Evolutionary conservation across 2,888 invertebrate genomes (phyloP).

Genomic region (Macropis europaea): DNA sequence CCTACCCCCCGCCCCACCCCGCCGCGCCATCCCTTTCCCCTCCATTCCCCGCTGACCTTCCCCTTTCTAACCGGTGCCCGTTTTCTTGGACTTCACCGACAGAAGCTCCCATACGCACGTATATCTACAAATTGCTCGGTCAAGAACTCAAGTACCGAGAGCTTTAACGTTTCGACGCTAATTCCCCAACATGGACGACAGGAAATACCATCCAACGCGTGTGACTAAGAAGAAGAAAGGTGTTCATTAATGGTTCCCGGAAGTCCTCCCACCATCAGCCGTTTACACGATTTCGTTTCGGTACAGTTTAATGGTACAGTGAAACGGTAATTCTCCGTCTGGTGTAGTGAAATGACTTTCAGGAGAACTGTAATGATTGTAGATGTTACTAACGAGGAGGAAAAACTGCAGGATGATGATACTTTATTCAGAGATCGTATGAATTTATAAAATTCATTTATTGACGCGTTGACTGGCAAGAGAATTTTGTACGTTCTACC

Average conservation of each 20-base stretch:
- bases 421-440: too few species aligned
- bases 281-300: background rate
- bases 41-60: background rate
- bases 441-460: too few species aligned
- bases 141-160: slow-evolving; percentile 24
- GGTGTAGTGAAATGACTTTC: too few species aligned
- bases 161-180: slow-evolving; percentile 28
- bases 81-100: slow-evolving; percentile 26
- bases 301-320: too few species aligned
- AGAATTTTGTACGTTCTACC: too few species aligned
- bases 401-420: too few species aligned
- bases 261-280: background rate
- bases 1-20: slow-evolving; percentile 1
- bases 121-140: slow-evolving; percentile 47
- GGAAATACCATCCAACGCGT: slow-evolving; percentile 39
- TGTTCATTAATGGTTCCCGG: slow-evolving; percentile 27
- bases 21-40: background rate
- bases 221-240: slow-evolving; percentile 15
- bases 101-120: background rate
- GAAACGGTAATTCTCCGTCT: too few species aligned
- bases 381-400: too few species aligned
- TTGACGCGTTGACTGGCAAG: too few species aligned
- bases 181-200: slow-evolving; percentile 31
- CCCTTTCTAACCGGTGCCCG: background rate
- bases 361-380: too few species aligned